Evolutionary conservation across 2,113 vertebrate species (phyloP).

Genomic region (Galeopterus variegatus): DNA sequence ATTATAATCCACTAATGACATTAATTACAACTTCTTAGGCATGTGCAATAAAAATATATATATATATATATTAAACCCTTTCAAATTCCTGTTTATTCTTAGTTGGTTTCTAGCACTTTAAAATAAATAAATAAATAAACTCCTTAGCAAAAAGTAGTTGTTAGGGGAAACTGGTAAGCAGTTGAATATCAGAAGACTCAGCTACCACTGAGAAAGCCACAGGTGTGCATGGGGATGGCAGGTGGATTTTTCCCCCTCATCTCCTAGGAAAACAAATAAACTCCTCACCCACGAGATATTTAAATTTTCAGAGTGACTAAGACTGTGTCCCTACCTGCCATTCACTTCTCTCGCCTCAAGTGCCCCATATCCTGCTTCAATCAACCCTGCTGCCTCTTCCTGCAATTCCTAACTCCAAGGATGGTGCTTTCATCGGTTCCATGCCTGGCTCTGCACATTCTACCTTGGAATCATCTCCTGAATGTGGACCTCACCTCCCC

Average conservation of each 20-base stretch:
- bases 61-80: not conserved
- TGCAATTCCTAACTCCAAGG: not conserved
- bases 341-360: not conserved
- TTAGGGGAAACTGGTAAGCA: not conserved
- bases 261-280: not conserved
- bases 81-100: conserved; percentile 8
- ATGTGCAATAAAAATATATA: not conserved
- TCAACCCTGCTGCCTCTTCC: rapidly evolving
- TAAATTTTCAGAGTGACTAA: not conserved
- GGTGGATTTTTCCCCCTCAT: not conserved
- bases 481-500: rapidly evolving
- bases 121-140: not conserved
- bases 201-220: conserved; percentile 21
- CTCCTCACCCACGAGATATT: not conserved
- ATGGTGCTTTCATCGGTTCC: not conserved
- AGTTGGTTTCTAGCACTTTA: not conserved
- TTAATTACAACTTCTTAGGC: not conserved
- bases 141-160: conserved; percentile 50
- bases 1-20: not conserved
- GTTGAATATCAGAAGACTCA: conserved; percentile 11
- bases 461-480: not conserved
- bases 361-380: no score
- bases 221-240: rapidly evolving
- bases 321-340: no score
- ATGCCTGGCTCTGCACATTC: not conserved